Evolutionary conservation across 2,113 vertebrate genomes (phyloP).

Genomic region (Puffinus mauretanicus): DNA sequence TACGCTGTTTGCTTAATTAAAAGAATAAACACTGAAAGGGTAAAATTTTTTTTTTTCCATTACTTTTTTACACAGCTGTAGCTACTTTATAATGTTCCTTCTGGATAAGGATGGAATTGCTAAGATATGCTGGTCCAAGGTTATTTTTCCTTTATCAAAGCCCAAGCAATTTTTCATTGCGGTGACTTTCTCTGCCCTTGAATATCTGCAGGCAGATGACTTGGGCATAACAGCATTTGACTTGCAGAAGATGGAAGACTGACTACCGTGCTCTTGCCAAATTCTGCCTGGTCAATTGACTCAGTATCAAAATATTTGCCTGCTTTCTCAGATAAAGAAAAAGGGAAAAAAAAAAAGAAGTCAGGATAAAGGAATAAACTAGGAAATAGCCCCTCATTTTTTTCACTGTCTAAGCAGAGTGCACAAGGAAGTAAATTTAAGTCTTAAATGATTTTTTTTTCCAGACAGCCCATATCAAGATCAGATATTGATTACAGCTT

Average conservation of each 20-base stretch:
- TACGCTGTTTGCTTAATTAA: neutral
- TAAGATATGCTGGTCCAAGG: neutral
- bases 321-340: neutral
- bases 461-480: constrained; percentile 43
- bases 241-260: neutral
- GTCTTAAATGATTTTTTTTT: constrained; percentile 55
- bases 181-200: neutral
- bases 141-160: neutral
- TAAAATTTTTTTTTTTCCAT: neutral
- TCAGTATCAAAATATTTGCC: constrained; percentile 8
- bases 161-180: neutral
- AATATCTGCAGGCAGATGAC: neutral
- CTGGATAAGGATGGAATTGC: neutral
- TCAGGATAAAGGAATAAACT: neutral
- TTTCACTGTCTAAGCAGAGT: neutral
- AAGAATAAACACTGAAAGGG: neutral
- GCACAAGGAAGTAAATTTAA: constrained; percentile 47
- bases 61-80: neutral
- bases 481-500: constrained; percentile 67
- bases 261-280: neutral
- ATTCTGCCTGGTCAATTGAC: constrained; percentile 12
- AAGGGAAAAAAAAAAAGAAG: neutral
- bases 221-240: neutral
- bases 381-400: neutral
- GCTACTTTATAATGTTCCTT: neutral